Base-by-base conservation (phyloP, 2,888 invertebrate species). In the Nymphalis polychloros region DNA sequence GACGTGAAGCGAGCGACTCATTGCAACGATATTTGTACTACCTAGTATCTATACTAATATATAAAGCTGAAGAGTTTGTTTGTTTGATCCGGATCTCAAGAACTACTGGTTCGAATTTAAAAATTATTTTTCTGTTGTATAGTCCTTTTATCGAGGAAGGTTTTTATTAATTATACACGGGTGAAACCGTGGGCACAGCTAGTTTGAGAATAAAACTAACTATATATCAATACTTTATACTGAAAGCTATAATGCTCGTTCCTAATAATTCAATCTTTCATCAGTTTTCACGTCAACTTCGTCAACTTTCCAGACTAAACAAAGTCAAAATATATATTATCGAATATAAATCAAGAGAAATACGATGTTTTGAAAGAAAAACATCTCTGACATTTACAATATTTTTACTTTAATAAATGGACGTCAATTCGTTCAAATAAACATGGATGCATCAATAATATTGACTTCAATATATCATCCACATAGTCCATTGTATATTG, bases 291-390 rank as follows among this genome's bases (percentile, higher is more conserved):
- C 55, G 60, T 55, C 68, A 68, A 67, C 49, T 19, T 19, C 53
- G 17, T 59, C 31, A 67, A 69, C 53, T 69, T 69, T 69, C 57
- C 50, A 64, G 64, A 68, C 68, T 49, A 47, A 61, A 48, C 52
- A 57, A 19, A 55, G 47, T 67, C 27, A 60, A 48, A 60, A 60
- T 57, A 62, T 52, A 53, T 31, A 60, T 64, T 64, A 48, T 48
- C 23, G 60, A 48, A n/a, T 10, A 60, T 60, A 60, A 60, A 48
- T 27, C 48, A 60, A 48, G n/a, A 17, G 48, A 60, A 31, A 60
- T 20, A 41, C 41, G 46, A 20, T 48, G 20, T 60, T 17, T 47
- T 48, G n/a, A 27, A 48, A 47, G 48, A n/a, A 60, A 60, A 47
- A 60, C 48, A 47, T 27, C 23, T 10, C 27, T 60, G 47, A 60